Evolutionary conservation across 2,888 invertebrate species (phyloP), one percentile per base, ranked within the genome.

Genomic region (Formica aserva): DNA sequence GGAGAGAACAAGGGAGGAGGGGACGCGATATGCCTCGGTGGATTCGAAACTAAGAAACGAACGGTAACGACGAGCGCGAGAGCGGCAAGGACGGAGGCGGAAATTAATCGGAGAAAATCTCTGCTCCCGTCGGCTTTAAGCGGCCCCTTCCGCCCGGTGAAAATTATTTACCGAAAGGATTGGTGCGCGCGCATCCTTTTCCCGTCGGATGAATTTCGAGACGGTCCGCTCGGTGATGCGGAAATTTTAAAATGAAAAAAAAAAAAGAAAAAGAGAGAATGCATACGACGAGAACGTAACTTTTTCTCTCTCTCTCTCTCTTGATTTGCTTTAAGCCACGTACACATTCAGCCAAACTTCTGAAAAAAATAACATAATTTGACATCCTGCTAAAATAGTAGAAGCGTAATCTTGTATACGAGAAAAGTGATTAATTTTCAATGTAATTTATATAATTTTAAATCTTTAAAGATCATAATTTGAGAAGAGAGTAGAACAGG

Each of bases 31-130:
- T 83, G 65, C 86, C 57, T 71, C 88, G 82, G 81, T 78, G 78
- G 78, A 82, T 66, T 82, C 77, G 88, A 84, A 88, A 87, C 86
- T 85, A 71, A 83, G 75, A 78, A 78, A 32, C 67, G 75, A n/a
- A 52, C 83, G 71, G 77, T 86, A 85, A 85, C 74, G 76, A 65
- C 35, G 66, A 65, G 41, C 74, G 35, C 71, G 66, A 57, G 84
- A 82, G 78, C 77, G 69, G 18, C 75, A 66, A 62, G 84, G 88
- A 82, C 82, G 26, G 65, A 83, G 83, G 52, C 71, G 84, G 80
- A 84, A 87, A 88, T 78, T 88, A 87, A 88, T 84, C 77, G 86
- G 57, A 62, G 60, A 71, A 60, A 57, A 60, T 72, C 76, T 52
- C 71, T 76, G 82, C 81, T 80, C 80, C 74, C 89, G 78, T 78